Percentiles rank a stretch among this genome's conserved stretches.
Evolutionary conservation across 2,113 vertebrate genomes (phyloP).

Genomic region (Acrocephalus arundinaceus): DNA sequence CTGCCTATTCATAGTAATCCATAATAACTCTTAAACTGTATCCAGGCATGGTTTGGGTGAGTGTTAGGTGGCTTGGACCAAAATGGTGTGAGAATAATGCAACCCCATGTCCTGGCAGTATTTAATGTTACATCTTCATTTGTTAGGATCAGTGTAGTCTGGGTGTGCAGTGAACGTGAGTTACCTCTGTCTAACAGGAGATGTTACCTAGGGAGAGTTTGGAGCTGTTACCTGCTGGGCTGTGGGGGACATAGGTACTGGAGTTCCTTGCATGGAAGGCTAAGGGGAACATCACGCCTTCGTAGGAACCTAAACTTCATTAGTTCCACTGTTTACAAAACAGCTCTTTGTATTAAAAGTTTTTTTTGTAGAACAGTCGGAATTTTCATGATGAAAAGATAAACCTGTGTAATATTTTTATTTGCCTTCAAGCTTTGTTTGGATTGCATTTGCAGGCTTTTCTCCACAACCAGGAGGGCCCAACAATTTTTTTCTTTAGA

Average conservation of each 20-base stretch:
- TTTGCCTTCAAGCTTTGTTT: conserved; percentile 37
- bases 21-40: not conserved
- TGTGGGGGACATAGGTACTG: fast-evolving
- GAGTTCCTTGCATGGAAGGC: not conserved
- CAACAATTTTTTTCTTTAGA: not conserved
- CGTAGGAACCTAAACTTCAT: not conserved
- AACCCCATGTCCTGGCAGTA: fast-evolving
- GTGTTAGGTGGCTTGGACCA: not conserved
- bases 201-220: not conserved
- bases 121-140: not conserved
- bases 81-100: not conserved
- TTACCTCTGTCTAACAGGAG: not conserved
- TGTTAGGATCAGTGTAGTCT: not conserved
- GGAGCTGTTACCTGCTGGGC: not conserved
- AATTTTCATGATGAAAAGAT: conserved; percentile 36
- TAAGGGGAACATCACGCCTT: not conserved
- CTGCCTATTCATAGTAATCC: not conserved
- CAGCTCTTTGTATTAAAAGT: not conserved
- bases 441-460: not conserved
- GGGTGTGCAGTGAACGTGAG: not conserved
- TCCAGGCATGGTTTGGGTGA: not conserved
- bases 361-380: not conserved
- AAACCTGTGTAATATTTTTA: not conserved
- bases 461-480: not conserved
- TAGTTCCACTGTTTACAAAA: conserved; percentile 17